phyloP scores from a whole-genome alignment of 2,888 invertebrate species.

The Stegophylla sp. region DNA sequence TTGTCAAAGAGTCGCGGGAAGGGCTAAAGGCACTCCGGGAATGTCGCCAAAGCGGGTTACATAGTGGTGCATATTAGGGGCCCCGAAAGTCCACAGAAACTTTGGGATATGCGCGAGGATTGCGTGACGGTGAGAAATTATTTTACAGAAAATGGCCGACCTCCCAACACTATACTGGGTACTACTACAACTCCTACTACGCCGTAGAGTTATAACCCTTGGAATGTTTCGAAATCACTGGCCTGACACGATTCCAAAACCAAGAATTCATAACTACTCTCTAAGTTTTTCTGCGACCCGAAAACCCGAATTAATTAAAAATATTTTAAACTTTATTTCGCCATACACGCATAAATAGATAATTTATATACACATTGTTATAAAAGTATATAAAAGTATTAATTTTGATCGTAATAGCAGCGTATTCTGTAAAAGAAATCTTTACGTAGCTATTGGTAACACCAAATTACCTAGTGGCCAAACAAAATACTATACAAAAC shows the following conservation, averaged over 20 bases:
- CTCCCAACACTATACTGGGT: too few relatives aligned
- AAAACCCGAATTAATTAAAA: background rate
- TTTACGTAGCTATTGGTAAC: background rate
- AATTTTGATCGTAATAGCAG: too few relatives aligned
- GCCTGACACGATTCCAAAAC: conserved; percentile 47
- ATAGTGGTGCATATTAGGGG: conserved; percentile 18
- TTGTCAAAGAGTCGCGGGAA: conserved; percentile 38
- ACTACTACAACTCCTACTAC: too few relatives aligned
- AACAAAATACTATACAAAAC: background rate
- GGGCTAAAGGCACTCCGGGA: conserved; percentile 54
- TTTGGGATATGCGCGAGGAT: conserved; percentile 40
- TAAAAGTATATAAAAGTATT: too few relatives aligned
- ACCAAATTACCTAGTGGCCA: background rate
- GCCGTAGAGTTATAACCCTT: conserved; percentile 18
- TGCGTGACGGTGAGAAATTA: conserved; percentile 49
- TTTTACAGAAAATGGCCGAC: conserved; percentile 31
- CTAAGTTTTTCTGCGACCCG: background rate
- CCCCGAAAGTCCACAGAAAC: conserved; percentile 39
- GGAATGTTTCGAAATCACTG: conserved; percentile 48
- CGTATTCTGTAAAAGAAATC: background rate
- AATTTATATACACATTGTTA: background rate
- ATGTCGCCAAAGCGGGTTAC: conserved; percentile 54
- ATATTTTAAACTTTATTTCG: background rate
- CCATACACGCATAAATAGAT: too few relatives aligned
- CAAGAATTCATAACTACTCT: conserved; percentile 30